Conservation (phyloP, 2,113 vertebrate genomes). For the Blennius ocellaris region DNA sequence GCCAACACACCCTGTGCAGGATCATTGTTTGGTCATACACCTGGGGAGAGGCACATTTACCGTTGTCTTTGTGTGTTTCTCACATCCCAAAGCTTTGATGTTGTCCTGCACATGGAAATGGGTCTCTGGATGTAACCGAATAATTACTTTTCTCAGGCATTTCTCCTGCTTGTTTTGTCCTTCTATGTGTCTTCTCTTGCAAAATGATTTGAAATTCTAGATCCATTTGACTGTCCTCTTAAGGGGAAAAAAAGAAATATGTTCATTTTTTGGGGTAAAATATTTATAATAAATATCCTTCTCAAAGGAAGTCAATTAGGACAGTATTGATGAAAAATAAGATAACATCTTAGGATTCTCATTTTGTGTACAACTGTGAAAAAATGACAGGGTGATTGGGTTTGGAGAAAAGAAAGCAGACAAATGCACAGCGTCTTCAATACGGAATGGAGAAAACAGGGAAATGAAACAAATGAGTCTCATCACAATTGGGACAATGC, state of each 20-base stretch:
- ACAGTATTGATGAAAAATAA: constrained; percentile 42
- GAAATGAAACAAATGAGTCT: constrained; percentile 57
- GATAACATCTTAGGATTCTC: constrained; percentile 34
- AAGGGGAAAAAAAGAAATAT: constrained; percentile 14
- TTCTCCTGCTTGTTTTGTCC: constrained; percentile 32
- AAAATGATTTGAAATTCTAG: constrained; percentile 39
- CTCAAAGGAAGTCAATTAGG: constrained; percentile 36
- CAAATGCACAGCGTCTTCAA: constrained; percentile 41
- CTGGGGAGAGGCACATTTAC: constrained; percentile 44
- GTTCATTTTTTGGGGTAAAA: constrained; percentile 8
- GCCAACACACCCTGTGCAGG: constrained; percentile 30
- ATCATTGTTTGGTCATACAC: constrained; percentile 54
- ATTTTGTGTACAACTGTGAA: constrained; percentile 39
- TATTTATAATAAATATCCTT: constrained; percentile 42
- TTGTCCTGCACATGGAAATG: constrained; percentile 63
- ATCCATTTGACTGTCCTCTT: constrained; percentile 18
- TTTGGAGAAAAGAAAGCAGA: constrained; percentile 29
- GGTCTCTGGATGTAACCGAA: constrained; percentile 57
- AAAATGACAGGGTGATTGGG: constrained; percentile 51
- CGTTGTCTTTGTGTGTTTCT: constrained; percentile 53
- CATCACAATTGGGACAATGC: constrained; percentile 52
- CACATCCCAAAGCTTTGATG: constrained; percentile 66
- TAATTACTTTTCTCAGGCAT: constrained; percentile 63
- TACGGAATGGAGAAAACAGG: constrained; percentile 4
- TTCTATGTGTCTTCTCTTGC: constrained; percentile 12